Conservation (phyloP, 2,113 vertebrate genomes). For the Chauna torquata region DNA sequence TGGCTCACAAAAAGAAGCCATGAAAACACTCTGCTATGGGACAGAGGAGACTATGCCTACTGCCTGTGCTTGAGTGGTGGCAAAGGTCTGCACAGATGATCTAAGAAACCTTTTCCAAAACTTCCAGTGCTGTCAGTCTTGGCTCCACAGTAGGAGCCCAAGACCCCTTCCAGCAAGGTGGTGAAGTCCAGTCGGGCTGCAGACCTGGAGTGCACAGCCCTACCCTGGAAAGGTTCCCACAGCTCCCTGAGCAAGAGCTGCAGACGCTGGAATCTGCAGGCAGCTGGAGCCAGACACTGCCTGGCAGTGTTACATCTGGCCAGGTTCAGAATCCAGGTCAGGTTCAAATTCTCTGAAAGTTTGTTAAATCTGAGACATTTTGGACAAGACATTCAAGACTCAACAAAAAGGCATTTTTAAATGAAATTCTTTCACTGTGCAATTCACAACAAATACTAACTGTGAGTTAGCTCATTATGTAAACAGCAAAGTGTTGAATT, state of each 20-base stretch:
- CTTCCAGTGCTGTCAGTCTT: neutral
- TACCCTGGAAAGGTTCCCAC: neutral
- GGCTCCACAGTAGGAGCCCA: neutral
- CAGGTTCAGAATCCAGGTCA: constrained; percentile 26
- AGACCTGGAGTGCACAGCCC: neutral
- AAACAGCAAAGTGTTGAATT: constrained; percentile 25
- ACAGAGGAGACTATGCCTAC: neutral
- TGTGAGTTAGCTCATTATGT: constrained; percentile 31
- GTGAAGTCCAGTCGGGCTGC: neutral
- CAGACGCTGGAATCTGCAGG: neutral
- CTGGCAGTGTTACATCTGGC: neutral
- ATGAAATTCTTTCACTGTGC: constrained; percentile 24
- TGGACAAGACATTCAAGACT: constrained; percentile 15
- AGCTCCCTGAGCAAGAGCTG: neutral
- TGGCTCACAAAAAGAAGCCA: neutral
- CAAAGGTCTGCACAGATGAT: neutral
- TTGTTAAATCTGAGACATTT: constrained; percentile 32
- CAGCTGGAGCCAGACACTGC: neutral
- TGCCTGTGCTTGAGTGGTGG: neutral
- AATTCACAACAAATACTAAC: constrained; percentile 48
- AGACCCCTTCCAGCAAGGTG: neutral
- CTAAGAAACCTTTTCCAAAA: neutral
- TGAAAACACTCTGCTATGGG: neutral
- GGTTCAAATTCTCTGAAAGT: constrained; percentile 24
- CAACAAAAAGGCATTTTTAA: constrained; percentile 58